A percentile compares a stretch with the other conserved stretches of the same genome.
Conservation (phyloP, 2,113 vertebrate species). For the Callaeas wilsoni region DNA sequence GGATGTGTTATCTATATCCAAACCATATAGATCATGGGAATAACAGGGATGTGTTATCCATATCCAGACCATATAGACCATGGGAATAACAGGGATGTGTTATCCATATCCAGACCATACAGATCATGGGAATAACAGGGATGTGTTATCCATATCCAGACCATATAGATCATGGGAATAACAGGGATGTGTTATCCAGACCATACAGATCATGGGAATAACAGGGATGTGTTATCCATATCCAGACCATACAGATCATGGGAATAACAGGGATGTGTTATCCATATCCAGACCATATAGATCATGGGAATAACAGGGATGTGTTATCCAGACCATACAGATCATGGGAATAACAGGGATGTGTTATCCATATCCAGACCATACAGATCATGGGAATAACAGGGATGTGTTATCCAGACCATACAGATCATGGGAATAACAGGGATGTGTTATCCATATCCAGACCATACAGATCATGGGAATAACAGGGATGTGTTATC, state of each 20-base stretch:
- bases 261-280: neutral
- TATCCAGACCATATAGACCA: neutral
- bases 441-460: rapidly evolving
- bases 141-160: neutral
- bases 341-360: neutral
- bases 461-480: neutral
- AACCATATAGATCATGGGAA: neutral
- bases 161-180: neutral
- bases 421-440: neutral
- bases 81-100: neutral
- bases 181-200: rapidly evolving
- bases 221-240: neutral
- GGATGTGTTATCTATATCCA: rapidly evolving
- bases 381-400: neutral
- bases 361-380: neutral
- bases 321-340: neutral
- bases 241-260: neutral
- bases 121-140: neutral
- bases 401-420: neutral
- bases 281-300: no score
- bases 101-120: neutral
- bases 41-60: neutral
- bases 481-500: neutral
- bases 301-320: neutral
- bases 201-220: neutral